These are phyloP conservation scores for Antheraea yamamai DNA, from an alignment of 2,888 invertebrate genomes.

Conservation along the genomic window DNA sequence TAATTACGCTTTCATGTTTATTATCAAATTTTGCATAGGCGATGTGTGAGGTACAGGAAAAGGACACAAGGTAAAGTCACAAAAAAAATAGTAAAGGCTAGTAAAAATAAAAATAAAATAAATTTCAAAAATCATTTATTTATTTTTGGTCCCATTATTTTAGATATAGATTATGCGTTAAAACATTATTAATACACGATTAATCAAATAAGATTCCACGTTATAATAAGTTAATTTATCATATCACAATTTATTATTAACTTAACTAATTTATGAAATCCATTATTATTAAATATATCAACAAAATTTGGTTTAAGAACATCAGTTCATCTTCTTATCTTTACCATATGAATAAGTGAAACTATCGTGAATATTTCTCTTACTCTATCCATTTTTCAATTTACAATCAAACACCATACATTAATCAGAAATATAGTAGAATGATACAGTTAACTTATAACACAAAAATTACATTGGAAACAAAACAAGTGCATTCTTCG, in stretches of 20 bases:
- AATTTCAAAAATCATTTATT: constrained; percentile 40
- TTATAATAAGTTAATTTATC: constrained; percentile 28
- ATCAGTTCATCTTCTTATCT: background rate
- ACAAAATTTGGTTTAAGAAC: background rate
- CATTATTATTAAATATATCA: background rate
- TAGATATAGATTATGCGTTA: constrained; percentile 23
- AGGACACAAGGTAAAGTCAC: too few species aligned
- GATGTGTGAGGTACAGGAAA: too few species aligned
- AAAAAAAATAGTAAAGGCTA: background rate
- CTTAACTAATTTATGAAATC: constrained; percentile 15
- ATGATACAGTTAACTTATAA: background rate
- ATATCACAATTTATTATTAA: constrained; percentile 20
- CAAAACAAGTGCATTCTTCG: background rate
- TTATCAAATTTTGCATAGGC: background rate
- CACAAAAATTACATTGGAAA: background rate
- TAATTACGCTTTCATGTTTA: too few species aligned
- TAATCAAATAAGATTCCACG: constrained; percentile 22
- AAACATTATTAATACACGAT: constrained; percentile 39
- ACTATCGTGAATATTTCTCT: background rate
- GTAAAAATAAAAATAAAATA: constrained; percentile 31
- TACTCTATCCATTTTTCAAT: background rate
- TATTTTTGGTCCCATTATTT: constrained; percentile 65
- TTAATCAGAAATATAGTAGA: background rate
- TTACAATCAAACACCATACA: background rate
- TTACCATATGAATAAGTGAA: background rate